Evolutionary conservation across 1,140 invertebrate species (phyloP), one percentile per base, ranked within the genome.

Genomic region (Scaptodrosophila lebanonensis): DNA sequence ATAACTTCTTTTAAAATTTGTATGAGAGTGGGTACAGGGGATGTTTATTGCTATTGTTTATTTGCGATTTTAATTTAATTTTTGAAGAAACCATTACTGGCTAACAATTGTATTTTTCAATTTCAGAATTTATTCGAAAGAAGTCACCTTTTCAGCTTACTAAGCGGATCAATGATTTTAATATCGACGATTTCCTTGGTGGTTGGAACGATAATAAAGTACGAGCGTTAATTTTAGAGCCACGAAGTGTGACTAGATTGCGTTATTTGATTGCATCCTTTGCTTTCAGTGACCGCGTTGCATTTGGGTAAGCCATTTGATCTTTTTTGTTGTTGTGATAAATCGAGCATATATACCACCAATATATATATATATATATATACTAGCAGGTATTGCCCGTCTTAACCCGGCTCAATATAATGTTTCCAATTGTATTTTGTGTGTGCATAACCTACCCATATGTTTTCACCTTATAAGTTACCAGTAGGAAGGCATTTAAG

Each of bases 171-270:
- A 92, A 90, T 45, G 92, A 95, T 69, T 86, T 89, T 9, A 95
- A 93, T 73, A 88, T 95, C 35, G 91, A 95, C 35, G 88, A 87
- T 2, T 98, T 98, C 85, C 88, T 98, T 0, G 91, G 90, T 44
- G 95, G 95, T 18, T 98, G 97, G 93, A 89, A 90, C 40, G 97
- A 98, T 88, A 98, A 98, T 87, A 91, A 92, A 86, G 94, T 98
- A 30, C 91, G 97, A 47, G 95, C 93, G 17, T 87, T 98, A 25
- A 93, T 98, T 66, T 95, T 98, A 87, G 94, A 95, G 67, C 93
- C 92, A 38, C 89, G 92, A 57, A 91, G 92, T 47, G 89, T 90
- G 2, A 91, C 95, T 4, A 90, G 95, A 27, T 88, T 98, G 16
- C 88, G 97, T 36, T 98, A 98, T 88, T 88, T 98, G 45, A 89